Evolutionary conservation across 2,797 vertebrate species (phyloP).

Genomic region (Xerus rutilus): DNA sequence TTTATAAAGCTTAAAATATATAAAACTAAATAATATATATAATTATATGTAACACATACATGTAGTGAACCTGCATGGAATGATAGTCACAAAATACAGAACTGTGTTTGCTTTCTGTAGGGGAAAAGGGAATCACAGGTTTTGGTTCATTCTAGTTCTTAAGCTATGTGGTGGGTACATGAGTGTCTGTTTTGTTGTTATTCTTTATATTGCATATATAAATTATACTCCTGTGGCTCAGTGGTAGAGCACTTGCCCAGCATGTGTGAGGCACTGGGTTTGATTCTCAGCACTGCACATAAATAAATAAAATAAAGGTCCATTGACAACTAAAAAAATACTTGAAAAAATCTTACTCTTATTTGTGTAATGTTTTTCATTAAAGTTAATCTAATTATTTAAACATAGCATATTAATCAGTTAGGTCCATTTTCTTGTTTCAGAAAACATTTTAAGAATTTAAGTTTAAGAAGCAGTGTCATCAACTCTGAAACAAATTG

Average conservation of each 20-base stretch:
- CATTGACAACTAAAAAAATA: no score
- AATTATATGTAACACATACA: neutral
- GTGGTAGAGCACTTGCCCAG: no score
- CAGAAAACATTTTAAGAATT: conserved; percentile 33
- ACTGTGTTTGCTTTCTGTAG: neutral
- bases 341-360: neutral
- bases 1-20: conserved; percentile 14
- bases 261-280: no score
- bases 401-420: neutral
- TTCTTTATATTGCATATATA: neutral
- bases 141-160: conserved; percentile 27
- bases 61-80: neutral
- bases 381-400: conserved; percentile 28
- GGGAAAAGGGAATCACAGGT: neutral
- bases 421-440: conserved; percentile 8
- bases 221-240: neutral
- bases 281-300: no score
- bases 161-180: neutral
- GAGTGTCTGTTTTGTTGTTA: neutral
- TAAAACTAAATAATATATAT: neutral
- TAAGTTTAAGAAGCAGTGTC: neutral
- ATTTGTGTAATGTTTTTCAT: neutral
- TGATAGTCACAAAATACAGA: neutral
- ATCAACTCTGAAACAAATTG: neutral
- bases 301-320: no score